Evolutionary conservation across 2,113 vertebrate species (phyloP), one percentile per base, ranked within the genome.

Genomic region (Atrichornis clamosus): DNA sequence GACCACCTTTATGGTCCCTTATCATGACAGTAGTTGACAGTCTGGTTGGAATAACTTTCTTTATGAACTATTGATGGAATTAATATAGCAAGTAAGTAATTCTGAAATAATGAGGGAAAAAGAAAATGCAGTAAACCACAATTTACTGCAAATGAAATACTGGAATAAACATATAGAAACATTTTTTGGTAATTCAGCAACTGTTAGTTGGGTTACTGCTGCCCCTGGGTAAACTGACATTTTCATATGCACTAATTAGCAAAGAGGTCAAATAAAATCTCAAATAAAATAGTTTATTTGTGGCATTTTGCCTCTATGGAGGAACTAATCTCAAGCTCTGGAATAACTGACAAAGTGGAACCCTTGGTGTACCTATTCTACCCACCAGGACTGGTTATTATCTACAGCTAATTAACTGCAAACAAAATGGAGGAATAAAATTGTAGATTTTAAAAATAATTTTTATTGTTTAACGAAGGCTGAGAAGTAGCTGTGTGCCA

Each of bases 191-290:
- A 95, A 75, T 84, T 90, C 91, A 95, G 60, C 24, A 94, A 96
- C 81, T 95, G 73, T 90, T 93, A 81, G 60, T 52, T 75, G 76
- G 76, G 42, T 92, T 87, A 52, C 80, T 84, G 59, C 76, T 89
- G 95, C 96, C 96, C 75, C 64, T 96, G 94, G 94, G 95, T 96
- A 95, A 96, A 84, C 89, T 89, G 42, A 70, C 91, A 97, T 97
- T 97, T 96, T 97, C 64, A 52, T 84, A 95, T 84, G 96, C 96
- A 96, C 96, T 97, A 97, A 97, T 97, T 96, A 95, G 73, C 93
- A 97, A 97, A 95, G 94, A 97, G 96, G 95, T 96, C 96, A 96
- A 87, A 93, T 80, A 93, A 90, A 86, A 90, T 89, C 87, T 90
- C 70, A 95, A 62, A 90, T 84, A 90, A 95, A 95, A 95, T 81